Conservation (phyloP, 2,888 invertebrate genomes). For the Lasioglossum leucozonium region DNA sequence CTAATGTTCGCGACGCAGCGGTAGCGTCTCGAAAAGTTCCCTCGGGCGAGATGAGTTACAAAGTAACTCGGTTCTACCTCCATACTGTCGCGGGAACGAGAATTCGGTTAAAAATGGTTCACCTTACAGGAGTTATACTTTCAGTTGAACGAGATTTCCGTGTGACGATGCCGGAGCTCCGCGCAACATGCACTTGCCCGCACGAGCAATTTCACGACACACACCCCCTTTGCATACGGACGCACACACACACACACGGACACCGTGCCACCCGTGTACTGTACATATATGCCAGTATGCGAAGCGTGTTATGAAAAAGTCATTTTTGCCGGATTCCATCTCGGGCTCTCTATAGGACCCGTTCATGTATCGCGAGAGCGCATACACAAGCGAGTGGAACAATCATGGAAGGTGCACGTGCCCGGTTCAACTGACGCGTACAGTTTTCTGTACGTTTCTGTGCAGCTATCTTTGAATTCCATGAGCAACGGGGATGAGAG, state of each 20-base stretch:
- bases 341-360: background rate
- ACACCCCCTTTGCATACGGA: background rate
- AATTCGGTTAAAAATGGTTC: conserved; percentile 36
- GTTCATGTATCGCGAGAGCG: background rate
- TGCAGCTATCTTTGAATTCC: conserved; percentile 65
- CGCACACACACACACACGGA: background rate
- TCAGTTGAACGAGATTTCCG: conserved; percentile 72
- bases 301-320: conserved; percentile 57
- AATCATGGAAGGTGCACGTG: background rate
- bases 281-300: background rate
- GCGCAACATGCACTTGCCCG: conserved; percentile 7
- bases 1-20: background rate
- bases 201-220: conserved; percentile 6
- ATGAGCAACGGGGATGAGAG: conserved; percentile 21
- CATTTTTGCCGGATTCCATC: conserved; percentile 61
- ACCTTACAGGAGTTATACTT: conserved; percentile 52
- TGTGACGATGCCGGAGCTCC: conserved; percentile 1
- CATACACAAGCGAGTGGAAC: background rate
- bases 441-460: conserved; percentile 47
- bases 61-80: background rate
- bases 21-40: background rate
- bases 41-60: background rate
- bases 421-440: conserved; percentile 17
- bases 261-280: background rate
- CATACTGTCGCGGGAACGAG: background rate